phyloP scores from a whole-genome alignment of 2,113 vertebrate genomes.

The Leucoraja erinaceus region DNA sequence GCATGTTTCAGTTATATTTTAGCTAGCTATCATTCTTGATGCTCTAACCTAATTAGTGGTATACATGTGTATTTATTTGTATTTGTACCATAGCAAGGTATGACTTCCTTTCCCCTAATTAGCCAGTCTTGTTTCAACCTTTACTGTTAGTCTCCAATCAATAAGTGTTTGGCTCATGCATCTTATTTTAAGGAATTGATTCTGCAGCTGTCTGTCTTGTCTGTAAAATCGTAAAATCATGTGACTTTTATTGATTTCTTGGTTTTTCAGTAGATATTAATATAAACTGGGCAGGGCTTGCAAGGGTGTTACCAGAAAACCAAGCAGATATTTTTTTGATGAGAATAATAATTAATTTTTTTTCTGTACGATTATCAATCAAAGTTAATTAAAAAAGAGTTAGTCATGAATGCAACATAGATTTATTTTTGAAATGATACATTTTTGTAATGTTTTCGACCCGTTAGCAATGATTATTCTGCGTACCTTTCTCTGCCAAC shows the following conservation, averaged over 20 bases:
- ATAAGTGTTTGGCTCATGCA: neutral
- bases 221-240: neutral
- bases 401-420: neutral
- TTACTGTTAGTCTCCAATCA: neutral
- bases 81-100: neutral
- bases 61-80: neutral
- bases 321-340: neutral
- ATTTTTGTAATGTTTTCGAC: neutral
- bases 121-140: neutral
- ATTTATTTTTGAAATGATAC: neutral
- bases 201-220: neutral
- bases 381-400: neutral
- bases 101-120: neutral
- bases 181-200: constrained; percentile 20
- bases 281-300: neutral
- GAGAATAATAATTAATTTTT: neutral
- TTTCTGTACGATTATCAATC: neutral
- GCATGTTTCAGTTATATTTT: neutral
- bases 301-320: neutral
- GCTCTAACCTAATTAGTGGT: neutral
- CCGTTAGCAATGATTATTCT: neutral
- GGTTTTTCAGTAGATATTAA: neutral
- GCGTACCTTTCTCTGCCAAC: neutral
- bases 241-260: neutral
- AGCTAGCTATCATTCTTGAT: neutral